phyloP scores from a whole-genome alignment of 2,797 vertebrate genomes.

The Ataeniobius toweri region DNA sequence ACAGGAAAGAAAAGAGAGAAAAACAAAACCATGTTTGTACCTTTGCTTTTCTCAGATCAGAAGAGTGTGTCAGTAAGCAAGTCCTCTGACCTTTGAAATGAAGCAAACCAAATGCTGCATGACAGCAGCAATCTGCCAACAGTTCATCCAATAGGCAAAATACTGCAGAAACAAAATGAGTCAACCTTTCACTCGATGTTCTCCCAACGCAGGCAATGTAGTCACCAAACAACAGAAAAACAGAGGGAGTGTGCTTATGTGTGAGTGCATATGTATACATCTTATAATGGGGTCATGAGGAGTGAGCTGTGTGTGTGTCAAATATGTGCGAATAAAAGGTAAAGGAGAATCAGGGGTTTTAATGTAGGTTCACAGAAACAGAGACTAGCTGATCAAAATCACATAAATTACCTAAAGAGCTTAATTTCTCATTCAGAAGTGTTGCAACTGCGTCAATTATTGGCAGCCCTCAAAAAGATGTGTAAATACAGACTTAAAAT shows the following conservation, averaged over 20 bases:
- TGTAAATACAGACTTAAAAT: too few species aligned
- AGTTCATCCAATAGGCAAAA: slow-evolving; percentile 71
- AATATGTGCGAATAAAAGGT: slow-evolving; percentile 24
- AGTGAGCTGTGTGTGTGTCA: slow-evolving; percentile 8
- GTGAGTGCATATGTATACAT: slow-evolving; percentile 13
- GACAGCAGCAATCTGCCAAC: slow-evolving; percentile 47
- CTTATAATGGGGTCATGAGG: slow-evolving; percentile 6
- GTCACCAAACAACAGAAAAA: slow-evolving; percentile 25
- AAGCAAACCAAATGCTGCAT: slow-evolving; percentile 64
- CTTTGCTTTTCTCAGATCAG: slow-evolving; percentile 17
- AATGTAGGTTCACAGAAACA: not conserved
- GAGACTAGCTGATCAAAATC: not conserved
- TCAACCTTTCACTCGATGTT: slow-evolving; percentile 73
- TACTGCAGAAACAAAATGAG: slow-evolving; percentile 63
- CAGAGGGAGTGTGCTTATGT: slow-evolving; percentile 15
- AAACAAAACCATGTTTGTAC: slow-evolving; percentile 20
- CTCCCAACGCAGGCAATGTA: slow-evolving; percentile 62
- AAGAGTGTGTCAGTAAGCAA: slow-evolving; percentile 37
- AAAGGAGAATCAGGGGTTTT: slow-evolving; percentile 19
- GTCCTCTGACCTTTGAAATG: slow-evolving; percentile 64
- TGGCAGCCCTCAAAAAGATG: too few species aligned
- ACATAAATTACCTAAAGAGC: not conserved
- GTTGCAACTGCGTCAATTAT: too few species aligned
- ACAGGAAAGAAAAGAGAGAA: slow-evolving; percentile 18
- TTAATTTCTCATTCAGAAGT: not conserved